Evolutionary conservation across 92 coral and sea anemone genomes (phyloP).

Genomic region (Muricea muricata): DNA sequence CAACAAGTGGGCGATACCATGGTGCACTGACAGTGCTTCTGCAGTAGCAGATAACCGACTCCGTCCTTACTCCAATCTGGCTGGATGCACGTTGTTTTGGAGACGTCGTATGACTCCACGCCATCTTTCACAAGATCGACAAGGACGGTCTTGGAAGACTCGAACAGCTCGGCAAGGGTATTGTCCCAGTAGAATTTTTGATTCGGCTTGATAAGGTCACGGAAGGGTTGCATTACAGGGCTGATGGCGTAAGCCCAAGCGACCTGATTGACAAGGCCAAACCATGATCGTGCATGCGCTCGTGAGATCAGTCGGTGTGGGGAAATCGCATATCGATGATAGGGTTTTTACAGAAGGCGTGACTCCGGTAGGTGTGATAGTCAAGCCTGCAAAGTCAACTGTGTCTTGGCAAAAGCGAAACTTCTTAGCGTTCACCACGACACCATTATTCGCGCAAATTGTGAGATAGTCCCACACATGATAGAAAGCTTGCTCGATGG

Average conservation of each 20-base stretch:
- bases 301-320: not conserved
- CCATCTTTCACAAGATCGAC: not conserved
- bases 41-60: not conserved
- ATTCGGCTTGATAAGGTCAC: not conserved
- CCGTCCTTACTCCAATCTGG: constrained; percentile 5
- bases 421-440: not conserved
- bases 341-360: constrained; percentile 2
- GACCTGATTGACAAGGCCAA: not conserved
- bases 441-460: constrained; percentile 1
- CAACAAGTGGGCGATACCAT: not conserved
- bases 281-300: not conserved
- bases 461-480: constrained; percentile 1
- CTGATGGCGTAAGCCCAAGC: not conserved
- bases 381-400: constrained; percentile 2
- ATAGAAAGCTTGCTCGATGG: not conserved
- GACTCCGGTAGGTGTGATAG: not conserved
- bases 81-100: not conserved
- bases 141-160: not conserved
- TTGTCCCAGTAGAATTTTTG: constrained; percentile 10
- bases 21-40: not conserved
- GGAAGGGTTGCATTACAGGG: not conserved
- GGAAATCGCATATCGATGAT: not conserved
- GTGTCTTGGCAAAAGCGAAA: not conserved
- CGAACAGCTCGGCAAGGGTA: not conserved
- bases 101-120: not conserved